These are phyloP conservation scores for Platyscapa corneri DNA, from an alignment of 1,140 invertebrate genomes.

Conservation along the genomic window DNA sequence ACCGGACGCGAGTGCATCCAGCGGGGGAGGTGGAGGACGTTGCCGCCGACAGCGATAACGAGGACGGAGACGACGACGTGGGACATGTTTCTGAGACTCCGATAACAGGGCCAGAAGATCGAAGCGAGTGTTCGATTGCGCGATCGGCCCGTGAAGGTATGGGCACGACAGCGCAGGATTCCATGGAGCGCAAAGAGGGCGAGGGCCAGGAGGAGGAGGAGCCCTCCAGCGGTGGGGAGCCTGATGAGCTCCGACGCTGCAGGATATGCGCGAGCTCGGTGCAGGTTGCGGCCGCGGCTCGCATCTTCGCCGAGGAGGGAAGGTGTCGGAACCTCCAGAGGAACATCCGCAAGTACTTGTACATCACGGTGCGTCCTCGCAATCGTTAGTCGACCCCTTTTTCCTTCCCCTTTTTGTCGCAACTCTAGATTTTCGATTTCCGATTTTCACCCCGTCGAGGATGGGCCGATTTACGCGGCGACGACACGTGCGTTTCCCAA, in stretches of 20 bases:
- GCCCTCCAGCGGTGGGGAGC: no score
- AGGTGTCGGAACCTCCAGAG: constrained; percentile 72
- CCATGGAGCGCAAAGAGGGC: not conserved
- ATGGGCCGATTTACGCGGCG: no score
- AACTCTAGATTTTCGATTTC: no score
- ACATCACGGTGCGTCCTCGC: constrained; percentile 71
- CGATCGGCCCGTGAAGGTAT: not conserved
- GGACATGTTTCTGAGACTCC: not conserved
- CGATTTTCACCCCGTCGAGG: no score
- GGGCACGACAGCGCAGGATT: constrained; percentile 5
- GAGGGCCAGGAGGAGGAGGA: not conserved
- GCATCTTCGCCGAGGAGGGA: constrained; percentile 75
- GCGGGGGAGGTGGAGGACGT: not conserved
- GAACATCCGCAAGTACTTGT: constrained; percentile 77
- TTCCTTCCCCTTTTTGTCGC: no score
- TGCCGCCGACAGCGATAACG: no score
- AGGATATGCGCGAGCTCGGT: constrained; percentile 74
- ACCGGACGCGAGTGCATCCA: not conserved
- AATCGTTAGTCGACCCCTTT: not conserved
- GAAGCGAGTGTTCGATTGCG: not conserved
- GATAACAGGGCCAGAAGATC: not conserved
- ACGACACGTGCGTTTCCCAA: no score
- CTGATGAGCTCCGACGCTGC: constrained; percentile 62
- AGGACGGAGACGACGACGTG: not conserved
- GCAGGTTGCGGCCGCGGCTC: constrained; percentile 59